Conservation (phyloP, 2,797 vertebrate species). For the Platalea minor region DNA sequence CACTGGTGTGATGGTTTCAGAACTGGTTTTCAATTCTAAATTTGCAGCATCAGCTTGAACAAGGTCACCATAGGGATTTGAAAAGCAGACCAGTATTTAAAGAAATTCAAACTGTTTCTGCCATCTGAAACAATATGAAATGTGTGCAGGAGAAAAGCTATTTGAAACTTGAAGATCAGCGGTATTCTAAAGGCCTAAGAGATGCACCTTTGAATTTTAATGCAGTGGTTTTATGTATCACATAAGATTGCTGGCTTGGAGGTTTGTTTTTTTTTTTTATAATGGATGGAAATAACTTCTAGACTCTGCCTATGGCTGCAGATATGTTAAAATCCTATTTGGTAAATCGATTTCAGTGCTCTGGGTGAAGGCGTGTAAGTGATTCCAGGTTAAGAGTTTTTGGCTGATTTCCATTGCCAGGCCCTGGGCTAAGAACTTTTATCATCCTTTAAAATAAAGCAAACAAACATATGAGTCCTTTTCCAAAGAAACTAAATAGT, state of each 20-base stretch:
- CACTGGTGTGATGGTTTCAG: background rate
- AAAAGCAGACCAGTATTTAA: background rate
- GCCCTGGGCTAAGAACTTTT: background rate
- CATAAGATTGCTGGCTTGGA: background rate
- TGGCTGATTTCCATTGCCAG: conserved; percentile 13
- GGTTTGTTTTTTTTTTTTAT: conserved; percentile 22
- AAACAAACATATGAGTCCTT: background rate
- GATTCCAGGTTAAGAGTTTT: conserved; percentile 30
- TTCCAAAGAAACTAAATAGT: conserved; percentile 8
- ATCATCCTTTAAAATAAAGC: background rate
- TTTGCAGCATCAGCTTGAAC: background rate
- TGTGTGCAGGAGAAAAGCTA: background rate
- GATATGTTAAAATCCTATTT: conserved; percentile 40
- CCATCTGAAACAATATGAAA: background rate
- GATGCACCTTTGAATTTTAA: conserved; percentile 36
- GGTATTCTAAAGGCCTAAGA: background rate
- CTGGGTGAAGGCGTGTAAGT: background rate
- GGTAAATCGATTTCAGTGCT: conserved; percentile 52
- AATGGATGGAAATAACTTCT: conserved; percentile 36
- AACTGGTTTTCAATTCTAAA: background rate
- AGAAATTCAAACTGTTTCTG: background rate
- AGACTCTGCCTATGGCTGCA: conserved; percentile 35
- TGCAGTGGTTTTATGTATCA: conserved; percentile 2
- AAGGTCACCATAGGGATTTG: background rate
- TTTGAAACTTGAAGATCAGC: background rate